These are phyloP conservation scores for Diogma glabrata DNA, from an alignment of 2,888 invertebrate genomes.

Conservation along the genomic window DNA sequence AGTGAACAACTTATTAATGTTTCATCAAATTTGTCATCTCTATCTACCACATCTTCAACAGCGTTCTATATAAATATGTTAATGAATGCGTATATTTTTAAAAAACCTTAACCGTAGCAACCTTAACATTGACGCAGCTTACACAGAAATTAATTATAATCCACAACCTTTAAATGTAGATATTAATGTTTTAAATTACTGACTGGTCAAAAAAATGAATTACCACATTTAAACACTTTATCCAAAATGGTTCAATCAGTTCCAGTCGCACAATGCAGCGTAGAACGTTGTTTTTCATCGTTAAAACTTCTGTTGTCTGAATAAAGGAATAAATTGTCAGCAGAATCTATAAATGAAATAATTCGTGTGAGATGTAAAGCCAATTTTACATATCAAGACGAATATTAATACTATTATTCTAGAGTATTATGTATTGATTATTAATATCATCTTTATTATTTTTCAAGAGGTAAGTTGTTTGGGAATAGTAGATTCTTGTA, in stretches of 20 bases:
- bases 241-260: not conserved
- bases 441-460: too few relatives aligned
- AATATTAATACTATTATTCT: too few relatives aligned
- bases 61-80: not conserved
- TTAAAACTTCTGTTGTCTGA: not conserved
- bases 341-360: not conserved
- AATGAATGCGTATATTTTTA: not conserved
- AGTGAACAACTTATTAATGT: not conserved
- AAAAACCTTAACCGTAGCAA: not conserved
- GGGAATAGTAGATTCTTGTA: too few relatives aligned
- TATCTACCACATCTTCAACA: not conserved
- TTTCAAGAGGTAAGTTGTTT: too few relatives aligned
- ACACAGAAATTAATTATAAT: not conserved
- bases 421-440: too few relatives aligned
- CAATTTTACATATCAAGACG: not conserved
- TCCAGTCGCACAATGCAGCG: not conserved
- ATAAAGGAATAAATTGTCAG: not conserved
- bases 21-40: not conserved
- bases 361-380: not conserved
- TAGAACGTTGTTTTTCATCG: not conserved
- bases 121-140: not conserved
- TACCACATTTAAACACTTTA: not conserved
- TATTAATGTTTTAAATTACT: not conserved
- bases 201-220: not conserved
- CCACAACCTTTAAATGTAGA: not conserved